Base-by-base conservation (phyloP, 2,888 invertebrate species). In the Drosophila siamana region DNA sequence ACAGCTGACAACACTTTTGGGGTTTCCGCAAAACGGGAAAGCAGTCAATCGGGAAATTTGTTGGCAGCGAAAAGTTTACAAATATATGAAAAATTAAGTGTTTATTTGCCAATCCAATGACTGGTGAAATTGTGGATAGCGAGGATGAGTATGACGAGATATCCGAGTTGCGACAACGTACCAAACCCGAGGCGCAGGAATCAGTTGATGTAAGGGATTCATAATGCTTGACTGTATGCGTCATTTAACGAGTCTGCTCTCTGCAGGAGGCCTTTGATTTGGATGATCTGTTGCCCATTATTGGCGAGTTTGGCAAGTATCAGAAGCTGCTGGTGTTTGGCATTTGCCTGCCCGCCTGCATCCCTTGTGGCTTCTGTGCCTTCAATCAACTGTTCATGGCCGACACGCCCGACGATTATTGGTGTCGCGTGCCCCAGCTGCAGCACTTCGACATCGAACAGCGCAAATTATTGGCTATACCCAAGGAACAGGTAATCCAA, bases 381-480 rank as follows among this genome's bases (percentile, higher is more conserved):
- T 97, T 98, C 92, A 98, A 97, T 93, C 98, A 98, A 92, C 94
- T 98, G 36, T 98, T 98, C 92, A 97, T 98, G 96, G 95, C 97
- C n/a, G 96, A 97, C 84, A 94, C 95, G 33, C 98, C 98, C 0
- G 95, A 95, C 36, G 95, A 95, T 43, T 96, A 97, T 92, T 97
- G 97, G 97, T 98, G 98, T 90, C 93, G 92, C 69, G 94, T 96
- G 22, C 96, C 96, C 0, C 94, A 95, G 76, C 92, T 97, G 62
- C 90, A 93, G 54, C 87, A 91, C 76, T 90, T 95, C 50, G 93
- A 94, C 4, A 89, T 92, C 72, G 93, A 94, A 55, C 93, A 94
- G 87, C 93, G 95, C 60, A 95, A 94, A 92, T 91, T 92, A 59
- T 91, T 96, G 78, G 94, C 95, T 16, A 95, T 96, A 90, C 96